Evolutionary conservation across 2,797 vertebrate genomes (phyloP), one percentile per base, ranked within the genome.

Genomic region (Anableps anableps): DNA sequence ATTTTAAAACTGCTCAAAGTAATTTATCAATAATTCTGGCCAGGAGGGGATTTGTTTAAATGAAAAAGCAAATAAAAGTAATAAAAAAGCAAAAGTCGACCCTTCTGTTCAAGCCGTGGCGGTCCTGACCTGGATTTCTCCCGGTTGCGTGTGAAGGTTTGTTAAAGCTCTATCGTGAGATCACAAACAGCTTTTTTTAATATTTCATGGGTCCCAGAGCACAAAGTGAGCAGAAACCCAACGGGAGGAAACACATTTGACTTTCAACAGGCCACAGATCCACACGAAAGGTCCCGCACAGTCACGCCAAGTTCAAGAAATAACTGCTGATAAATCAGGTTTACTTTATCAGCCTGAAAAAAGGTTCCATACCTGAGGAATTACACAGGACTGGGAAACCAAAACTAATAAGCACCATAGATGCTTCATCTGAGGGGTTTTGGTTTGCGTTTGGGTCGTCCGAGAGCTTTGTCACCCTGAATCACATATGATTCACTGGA

Each of bases 141-240:
- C 83, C 75, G 90, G 86, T 95, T 96, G 95, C 93, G 90, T 95
- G 95, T 85, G 79, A 97, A 97, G 95, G 91, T 96, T 95, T 92
- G 94, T 94, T 92, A 92, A 76, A 86, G 87, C 93, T 94, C 92
- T 89, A 92, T 91, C 93, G 92, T 94, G 89, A 97, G 95, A 96
- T 95, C 88, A 84, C 94, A 96, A 96, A 96, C 92, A 91, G 94
- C 91, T 58, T 19, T 95, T 50, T 95, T 97, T 93, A 97, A 97
- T 97, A 97, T 97, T 97, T 97, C 84, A 97, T 95, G 88, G 82
- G 80, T 94, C 92, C 94, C 95, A 95, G 94, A 96, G 94, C 95
- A 92, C 92, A 91, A 82, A 94, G 88, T 86, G 83, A 89, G 95
- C 93, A 93, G 91, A 95, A 95, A 96, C 95, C 95, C 94, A 89